A percentile compares a stretch with the other conserved stretches of the same genome.
Evolutionary conservation across 2,888 invertebrate genomes (phyloP).

Genomic region (Nemapogon koenigi): DNA sequence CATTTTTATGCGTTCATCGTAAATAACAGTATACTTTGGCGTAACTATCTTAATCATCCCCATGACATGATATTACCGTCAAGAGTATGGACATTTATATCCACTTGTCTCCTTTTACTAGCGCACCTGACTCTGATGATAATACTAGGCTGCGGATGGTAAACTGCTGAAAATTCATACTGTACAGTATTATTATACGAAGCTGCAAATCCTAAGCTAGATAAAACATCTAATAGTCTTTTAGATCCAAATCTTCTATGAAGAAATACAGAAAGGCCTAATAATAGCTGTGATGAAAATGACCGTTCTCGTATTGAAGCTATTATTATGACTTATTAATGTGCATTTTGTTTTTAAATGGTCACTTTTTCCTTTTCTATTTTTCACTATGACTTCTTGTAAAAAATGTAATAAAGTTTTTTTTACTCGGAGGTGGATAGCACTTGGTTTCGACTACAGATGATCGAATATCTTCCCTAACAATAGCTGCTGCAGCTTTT

Average conservation of each 20-base stretch:
- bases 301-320: constrained; percentile 22
- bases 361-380: constrained; percentile 19
- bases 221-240: constrained; percentile 12
- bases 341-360: constrained; percentile 28
- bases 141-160: constrained; percentile 5
- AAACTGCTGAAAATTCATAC: constrained; percentile 21
- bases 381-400: constrained; percentile 25
- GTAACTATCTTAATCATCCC: constrained; percentile 15
- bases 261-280: constrained; percentile 11
- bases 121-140: constrained; percentile 14
- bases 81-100: constrained; percentile 10
- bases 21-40: constrained; percentile 18
- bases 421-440: constrained; percentile 29
- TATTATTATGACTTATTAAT: constrained; percentile 28
- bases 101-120: constrained; percentile 20
- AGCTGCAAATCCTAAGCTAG: constrained; percentile 13
- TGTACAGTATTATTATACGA: constrained; percentile 10
- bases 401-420: constrained; percentile 28
- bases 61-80: constrained; percentile 14
- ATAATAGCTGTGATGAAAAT: constrained; percentile 15
- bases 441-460: constrained; percentile 25
- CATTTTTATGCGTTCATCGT: constrained; percentile 23
- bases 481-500: constrained; percentile 31
- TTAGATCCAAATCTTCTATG: constrained; percentile 12
- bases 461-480: constrained; percentile 31